These are phyloP conservation scores for Melanchra persicariae DNA, from an alignment of 2,888 invertebrate genomes.

Conservation along the genomic window DNA sequence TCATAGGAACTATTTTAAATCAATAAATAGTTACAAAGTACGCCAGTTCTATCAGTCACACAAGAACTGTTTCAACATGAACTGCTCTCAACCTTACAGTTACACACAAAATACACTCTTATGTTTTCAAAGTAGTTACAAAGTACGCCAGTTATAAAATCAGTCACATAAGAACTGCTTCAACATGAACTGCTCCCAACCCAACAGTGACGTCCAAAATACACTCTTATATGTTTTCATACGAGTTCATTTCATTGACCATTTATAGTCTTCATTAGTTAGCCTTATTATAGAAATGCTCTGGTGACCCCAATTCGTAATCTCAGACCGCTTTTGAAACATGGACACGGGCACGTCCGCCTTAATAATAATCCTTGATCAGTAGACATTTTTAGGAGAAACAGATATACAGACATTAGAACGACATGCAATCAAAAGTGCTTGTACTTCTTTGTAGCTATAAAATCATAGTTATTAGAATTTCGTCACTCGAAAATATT, in stretches of 20 bases:
- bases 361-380: background rate
- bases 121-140: too few species aligned
- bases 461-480: background rate
- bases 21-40: background rate
- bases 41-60: too few species aligned
- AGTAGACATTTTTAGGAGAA: background rate
- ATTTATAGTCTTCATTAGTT: conserved; percentile 41
- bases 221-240: conserved; percentile 13
- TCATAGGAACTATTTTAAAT: background rate
- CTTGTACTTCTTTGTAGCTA: too few species aligned
- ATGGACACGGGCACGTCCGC: conserved; percentile 46
- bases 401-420: too few species aligned
- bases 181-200: background rate
- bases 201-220: background rate
- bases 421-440: too few species aligned
- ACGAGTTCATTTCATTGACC: background rate
- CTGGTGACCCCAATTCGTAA: conserved; percentile 47
- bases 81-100: background rate
- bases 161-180: background rate
- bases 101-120: background rate
- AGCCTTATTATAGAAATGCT: conserved; percentile 25
- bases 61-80: background rate
- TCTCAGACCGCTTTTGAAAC: conserved; percentile 41
- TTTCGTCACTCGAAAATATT: background rate
- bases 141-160: too few species aligned